Conservation (phyloP, 2,113 vertebrate species). For the Pelodiscus sinensis region DNA sequence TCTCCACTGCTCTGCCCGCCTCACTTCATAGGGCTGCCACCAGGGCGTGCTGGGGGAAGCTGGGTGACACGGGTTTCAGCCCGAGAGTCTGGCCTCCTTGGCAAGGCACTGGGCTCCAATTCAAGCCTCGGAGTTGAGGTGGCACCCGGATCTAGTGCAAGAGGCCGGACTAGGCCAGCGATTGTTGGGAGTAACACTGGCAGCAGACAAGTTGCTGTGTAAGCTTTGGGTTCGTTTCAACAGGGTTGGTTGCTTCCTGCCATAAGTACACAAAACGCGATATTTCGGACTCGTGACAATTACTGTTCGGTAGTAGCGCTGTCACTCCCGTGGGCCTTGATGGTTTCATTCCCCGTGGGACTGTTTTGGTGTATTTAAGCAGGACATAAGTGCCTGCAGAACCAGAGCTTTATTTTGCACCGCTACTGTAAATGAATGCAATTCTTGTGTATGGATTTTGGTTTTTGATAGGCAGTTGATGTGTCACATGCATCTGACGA, state of each 20-base stretch:
- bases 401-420: background rate
- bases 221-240: background rate
- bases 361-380: fast-evolving
- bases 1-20: too few relatives aligned
- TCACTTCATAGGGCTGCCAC: too few relatives aligned
- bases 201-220: background rate
- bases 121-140: too few relatives aligned
- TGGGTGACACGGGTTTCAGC: background rate
- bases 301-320: fast-evolving
- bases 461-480: fast-evolving
- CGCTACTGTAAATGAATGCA: background rate
- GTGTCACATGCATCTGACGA: too few relatives aligned
- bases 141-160: background rate
- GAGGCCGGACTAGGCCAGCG: background rate
- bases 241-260: background rate
- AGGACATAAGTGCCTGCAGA: fast-evolving
- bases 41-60: too few relatives aligned
- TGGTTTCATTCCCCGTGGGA: fast-evolving
- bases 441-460: background rate
- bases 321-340: fast-evolving
- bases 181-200: fast-evolving
- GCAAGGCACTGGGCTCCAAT: background rate
- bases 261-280: background rate
- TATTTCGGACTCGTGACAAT: too few relatives aligned
- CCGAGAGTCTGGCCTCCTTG: background rate